phyloP scores from a whole-genome alignment of 1,140 invertebrate genomes.

The Bombus impatiens region DNA sequence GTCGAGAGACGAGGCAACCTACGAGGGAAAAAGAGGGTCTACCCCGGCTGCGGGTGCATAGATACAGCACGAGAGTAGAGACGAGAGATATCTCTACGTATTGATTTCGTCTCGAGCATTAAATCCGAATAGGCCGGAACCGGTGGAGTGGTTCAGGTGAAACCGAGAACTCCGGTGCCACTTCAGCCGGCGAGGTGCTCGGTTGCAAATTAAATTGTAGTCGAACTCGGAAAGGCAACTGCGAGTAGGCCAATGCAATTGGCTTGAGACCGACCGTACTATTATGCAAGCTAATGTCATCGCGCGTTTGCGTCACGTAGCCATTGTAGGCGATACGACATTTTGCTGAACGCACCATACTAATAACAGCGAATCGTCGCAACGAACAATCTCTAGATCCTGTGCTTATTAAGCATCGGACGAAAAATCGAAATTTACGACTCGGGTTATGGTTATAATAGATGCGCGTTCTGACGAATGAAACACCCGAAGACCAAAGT shows the following conservation, averaged over 20 bases:
- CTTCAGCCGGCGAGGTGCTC: constrained; percentile 12
- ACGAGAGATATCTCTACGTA: constrained; percentile 58
- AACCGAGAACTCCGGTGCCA: constrained; percentile 43
- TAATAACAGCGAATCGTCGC: neutral
- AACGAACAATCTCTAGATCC: no score
- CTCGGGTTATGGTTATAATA: neutral
- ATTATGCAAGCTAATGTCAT: constrained; percentile 60
- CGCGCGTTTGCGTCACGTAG: constrained; percentile 40
- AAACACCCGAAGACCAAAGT: no score
- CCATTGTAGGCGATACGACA: constrained; percentile 32
- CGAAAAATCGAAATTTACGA: neutral
- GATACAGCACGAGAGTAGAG: constrained; percentile 15
- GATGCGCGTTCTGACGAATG: no score
- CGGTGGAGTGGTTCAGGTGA: constrained; percentile 59
- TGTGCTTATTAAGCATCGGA: no score
- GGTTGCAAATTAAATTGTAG: constrained; percentile 60
- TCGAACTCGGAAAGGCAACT: constrained; percentile 23
- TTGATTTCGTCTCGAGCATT: constrained; percentile 70
- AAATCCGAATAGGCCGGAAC: constrained; percentile 58
- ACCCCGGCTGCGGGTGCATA: constrained; percentile 4
- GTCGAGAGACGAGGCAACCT: neutral
- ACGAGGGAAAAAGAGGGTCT: neutral
- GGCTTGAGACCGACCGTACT: constrained; percentile 43
- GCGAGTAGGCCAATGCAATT: constrained; percentile 59
- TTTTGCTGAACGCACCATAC: constrained; percentile 1